These are phyloP conservation scores for Mesorhabditis spiculigera DNA, from an alignment of 2,888 invertebrate genomes.

Conservation along the genomic window DNA sequence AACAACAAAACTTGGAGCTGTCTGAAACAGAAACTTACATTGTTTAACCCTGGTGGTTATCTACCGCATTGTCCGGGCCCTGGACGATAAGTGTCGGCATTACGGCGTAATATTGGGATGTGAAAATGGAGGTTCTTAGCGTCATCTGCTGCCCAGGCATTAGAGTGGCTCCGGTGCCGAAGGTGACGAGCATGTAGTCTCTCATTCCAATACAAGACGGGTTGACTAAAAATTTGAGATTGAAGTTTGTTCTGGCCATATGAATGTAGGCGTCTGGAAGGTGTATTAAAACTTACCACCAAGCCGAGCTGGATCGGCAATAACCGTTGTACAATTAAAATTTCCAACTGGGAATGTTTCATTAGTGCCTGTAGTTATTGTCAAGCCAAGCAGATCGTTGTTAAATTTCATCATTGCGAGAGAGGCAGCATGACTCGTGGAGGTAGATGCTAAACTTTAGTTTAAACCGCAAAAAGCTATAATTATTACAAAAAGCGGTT, in stretches of 20 bases:
- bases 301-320: background rate
- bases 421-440: background rate
- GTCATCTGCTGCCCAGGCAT: background rate
- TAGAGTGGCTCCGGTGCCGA: background rate
- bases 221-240: background rate
- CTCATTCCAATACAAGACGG: background rate
- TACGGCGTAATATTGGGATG: background rate
- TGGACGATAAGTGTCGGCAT: background rate
- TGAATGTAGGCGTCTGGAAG: too few species aligned
- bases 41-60: background rate
- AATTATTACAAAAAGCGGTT: too few species aligned
- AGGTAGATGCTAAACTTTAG: too few species aligned
- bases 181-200: background rate
- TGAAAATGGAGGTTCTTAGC: background rate
- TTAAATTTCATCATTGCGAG: background rate
- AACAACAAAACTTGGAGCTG: background rate
- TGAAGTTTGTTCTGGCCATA: too few species aligned
- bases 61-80: background rate
- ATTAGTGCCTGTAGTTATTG: background rate
- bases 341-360: background rate
- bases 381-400: conserved; percentile 4
- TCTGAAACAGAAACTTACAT: background rate
- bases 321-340: background rate
- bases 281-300: background rate
- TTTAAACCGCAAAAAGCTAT: too few species aligned